phyloP scores from a whole-genome alignment of 1,140 invertebrate genomes.

The Eriosoma lanigerum region DNA sequence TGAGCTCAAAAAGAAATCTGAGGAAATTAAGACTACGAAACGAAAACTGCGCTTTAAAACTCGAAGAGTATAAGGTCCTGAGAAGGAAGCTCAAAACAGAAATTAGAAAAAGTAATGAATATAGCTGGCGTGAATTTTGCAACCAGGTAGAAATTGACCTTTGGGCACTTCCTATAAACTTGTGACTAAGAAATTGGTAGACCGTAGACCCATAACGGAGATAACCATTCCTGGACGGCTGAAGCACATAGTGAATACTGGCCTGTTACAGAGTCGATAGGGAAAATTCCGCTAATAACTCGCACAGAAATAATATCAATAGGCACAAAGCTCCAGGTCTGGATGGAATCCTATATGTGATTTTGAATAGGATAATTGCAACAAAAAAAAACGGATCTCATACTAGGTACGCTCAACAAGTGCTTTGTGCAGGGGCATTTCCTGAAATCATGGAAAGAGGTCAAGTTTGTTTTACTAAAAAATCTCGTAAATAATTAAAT shows the following conservation, averaged over 20 bases:
- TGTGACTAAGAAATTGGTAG: background rate
- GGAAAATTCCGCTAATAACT: background rate
- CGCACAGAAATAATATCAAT: background rate
- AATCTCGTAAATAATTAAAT: too few relatives aligned
- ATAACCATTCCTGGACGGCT: conserved; percentile 7
- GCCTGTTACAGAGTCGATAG: background rate
- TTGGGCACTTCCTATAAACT: conserved; percentile 14
- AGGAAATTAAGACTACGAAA: background rate
- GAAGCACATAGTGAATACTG: background rate
- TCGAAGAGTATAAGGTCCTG: background rate
- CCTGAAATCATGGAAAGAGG: conserved; percentile 37
- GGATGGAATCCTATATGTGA: background rate
- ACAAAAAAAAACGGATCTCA: background rate
- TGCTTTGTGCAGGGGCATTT: background rate
- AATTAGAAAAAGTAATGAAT: conserved; percentile 5
- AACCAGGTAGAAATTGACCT: background rate
- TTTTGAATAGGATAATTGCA: background rate
- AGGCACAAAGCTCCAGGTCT: background rate
- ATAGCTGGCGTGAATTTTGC: background rate
- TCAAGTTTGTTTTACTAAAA: background rate
- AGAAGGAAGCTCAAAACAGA: background rate
- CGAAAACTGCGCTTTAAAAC: background rate
- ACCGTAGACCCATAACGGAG: conserved; percentile 5
- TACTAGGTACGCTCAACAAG: background rate
- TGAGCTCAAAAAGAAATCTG: background rate